Percentiles rank a stretch among this genome's conserved stretches.
phyloP scores from a whole-genome alignment of 2,888 invertebrate genomes.

The Drepanosiphum platanoidis region DNA sequence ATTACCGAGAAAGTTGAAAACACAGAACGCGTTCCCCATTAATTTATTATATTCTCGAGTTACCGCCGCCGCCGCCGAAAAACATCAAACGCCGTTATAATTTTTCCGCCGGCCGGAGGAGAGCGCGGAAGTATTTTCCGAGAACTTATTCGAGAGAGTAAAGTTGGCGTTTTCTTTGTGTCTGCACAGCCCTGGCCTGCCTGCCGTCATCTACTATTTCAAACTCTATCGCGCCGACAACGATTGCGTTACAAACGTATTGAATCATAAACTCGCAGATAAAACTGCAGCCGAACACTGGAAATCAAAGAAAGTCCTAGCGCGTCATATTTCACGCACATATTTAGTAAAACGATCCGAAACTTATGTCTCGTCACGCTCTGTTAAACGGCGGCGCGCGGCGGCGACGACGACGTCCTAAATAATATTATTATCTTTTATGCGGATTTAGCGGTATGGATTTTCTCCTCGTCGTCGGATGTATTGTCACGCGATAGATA shows the following conservation, averaged over 20 bases:
- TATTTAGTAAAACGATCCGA: constrained; percentile 19
- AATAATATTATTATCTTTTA: background rate
- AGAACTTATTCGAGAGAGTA: background rate
- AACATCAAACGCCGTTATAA: background rate
- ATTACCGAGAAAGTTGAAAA: too few relatives aligned
- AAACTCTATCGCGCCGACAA: background rate
- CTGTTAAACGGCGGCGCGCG: background rate
- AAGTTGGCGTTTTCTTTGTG: background rate
- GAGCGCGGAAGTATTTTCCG: background rate
- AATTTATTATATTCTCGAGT: too few relatives aligned
- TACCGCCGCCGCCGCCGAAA: too few relatives aligned
- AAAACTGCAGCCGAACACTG: background rate
- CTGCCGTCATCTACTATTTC: too few relatives aligned
- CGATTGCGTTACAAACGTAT: background rate
- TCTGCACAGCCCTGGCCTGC: too few relatives aligned
- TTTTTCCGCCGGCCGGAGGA: background rate
- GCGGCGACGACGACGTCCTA: background rate
- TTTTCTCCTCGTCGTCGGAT: background rate
- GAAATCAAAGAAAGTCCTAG: background rate
- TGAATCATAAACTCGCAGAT: background rate
- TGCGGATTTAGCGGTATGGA: background rate
- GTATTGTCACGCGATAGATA: constrained; percentile 8
- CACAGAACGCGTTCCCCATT: too few relatives aligned
- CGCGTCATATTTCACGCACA: background rate
- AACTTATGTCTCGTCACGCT: background rate